Conservation (phyloP, 1,140 invertebrate species). For the Zaprionus taronus region DNA sequence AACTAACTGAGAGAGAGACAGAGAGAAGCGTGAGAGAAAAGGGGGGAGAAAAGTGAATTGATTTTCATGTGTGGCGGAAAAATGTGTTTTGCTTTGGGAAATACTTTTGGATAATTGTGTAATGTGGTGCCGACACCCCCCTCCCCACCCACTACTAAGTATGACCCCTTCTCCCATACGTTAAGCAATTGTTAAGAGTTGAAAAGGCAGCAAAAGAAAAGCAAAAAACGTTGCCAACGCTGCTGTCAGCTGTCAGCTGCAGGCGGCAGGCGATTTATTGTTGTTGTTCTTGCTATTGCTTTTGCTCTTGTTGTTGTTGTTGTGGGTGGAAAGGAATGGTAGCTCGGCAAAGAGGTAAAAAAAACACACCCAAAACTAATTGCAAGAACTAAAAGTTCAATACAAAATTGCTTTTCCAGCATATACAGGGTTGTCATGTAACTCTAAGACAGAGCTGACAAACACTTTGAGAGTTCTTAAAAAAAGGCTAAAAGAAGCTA, state of each 20-base stretch:
- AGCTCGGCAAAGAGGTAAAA: background rate
- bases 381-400: constrained; percentile 30
- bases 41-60: constrained; percentile 46
- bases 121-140: constrained; percentile 30
- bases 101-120: constrained; percentile 66
- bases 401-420: background rate
- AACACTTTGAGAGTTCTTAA: background rate
- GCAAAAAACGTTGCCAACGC: constrained; percentile 38
- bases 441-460: background rate
- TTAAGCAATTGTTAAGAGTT: constrained; percentile 34
- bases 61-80: constrained; percentile 60
- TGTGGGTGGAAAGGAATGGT: constrained; percentile 37
- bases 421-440: background rate
- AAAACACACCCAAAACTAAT: constrained; percentile 26
- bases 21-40: constrained; percentile 17
- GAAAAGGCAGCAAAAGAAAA: constrained; percentile 15
- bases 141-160: background rate
- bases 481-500: too few relatives aligned
- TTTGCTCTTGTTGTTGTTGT: constrained; percentile 10
- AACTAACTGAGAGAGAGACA: constrained; percentile 3
- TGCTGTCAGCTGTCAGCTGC: constrained; percentile 49
- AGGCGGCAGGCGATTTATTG: constrained; percentile 57
- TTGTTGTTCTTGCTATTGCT: constrained; percentile 13
- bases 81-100: constrained; percentile 49
- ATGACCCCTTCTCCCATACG: constrained; percentile 7